These are phyloP conservation scores for Argynnis bischoffii DNA, from an alignment of 2,888 invertebrate genomes.

Conservation along the genomic window DNA sequence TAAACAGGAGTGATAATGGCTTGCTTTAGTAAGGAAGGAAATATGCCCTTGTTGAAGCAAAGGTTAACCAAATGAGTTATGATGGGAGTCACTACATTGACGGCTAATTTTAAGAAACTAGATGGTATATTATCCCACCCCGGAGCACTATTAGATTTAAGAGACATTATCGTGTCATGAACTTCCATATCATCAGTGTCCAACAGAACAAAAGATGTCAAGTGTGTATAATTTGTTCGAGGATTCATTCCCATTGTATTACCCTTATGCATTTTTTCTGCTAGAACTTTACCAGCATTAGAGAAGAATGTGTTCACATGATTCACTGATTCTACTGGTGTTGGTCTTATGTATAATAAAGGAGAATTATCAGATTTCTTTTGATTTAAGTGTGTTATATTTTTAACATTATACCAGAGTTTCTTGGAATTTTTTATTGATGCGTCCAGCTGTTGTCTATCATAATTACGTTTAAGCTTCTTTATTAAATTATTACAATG, in stretches of 20 bases:
- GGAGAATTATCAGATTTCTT: not conserved
- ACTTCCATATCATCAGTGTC: constrained; percentile 7
- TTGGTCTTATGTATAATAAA: too few relatives aligned
- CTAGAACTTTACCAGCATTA: too few relatives aligned
- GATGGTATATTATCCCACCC: constrained; percentile 12
- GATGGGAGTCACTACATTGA: not conserved
- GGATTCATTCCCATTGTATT: too few relatives aligned
- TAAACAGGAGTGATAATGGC: constrained; percentile 4
- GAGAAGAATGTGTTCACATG: too few relatives aligned
- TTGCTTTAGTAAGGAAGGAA: constrained; percentile 2
- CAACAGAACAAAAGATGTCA: not conserved
- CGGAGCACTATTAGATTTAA: constrained; percentile 12
- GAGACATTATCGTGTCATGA: not conserved
- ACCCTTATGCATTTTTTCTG: too few relatives aligned
- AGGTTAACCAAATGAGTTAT: too few relatives aligned
- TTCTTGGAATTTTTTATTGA: constrained; percentile 3
- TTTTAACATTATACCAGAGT: constrained; percentile 1
- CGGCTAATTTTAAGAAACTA: constrained; percentile 1
- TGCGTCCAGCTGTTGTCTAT: not conserved
- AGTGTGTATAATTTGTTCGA: too few relatives aligned
- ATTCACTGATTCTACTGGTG: too few relatives aligned
- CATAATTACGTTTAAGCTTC: too few relatives aligned
- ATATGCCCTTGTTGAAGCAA: too few relatives aligned
- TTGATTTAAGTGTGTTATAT: not conserved
- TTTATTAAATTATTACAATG: too few relatives aligned